Percentiles rank a stretch among this genome's conserved stretches.
These are phyloP conservation scores for Oreonectes daqikongensis DNA, from an alignment of 2,797 vertebrate species.

Conservation along the genomic window DNA sequence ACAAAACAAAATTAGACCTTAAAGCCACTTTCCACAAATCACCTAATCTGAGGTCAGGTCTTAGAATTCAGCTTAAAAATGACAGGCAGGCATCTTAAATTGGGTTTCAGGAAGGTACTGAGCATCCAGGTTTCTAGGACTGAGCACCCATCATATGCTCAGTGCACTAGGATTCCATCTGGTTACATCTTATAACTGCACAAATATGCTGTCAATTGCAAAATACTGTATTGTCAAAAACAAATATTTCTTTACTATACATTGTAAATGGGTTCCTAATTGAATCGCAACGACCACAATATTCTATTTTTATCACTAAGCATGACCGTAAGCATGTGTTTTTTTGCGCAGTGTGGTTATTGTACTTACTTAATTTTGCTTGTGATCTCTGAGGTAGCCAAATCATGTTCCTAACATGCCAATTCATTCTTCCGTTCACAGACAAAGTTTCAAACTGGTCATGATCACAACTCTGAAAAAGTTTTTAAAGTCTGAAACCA, in stretches of 20 bases:
- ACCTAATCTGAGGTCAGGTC: not conserved
- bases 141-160: not conserved
- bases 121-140: not conserved
- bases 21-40: not conserved
- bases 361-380: conserved; percentile 73
- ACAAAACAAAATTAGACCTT: not conserved
- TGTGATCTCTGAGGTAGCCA: conserved; percentile 66
- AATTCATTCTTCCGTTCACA: conserved; percentile 75
- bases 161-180: not conserved
- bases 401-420: conserved; percentile 76
- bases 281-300: conserved; percentile 7
- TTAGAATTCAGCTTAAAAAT: not conserved
- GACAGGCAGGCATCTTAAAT: not conserved
- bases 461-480: conserved; percentile 75
- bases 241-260: no score
- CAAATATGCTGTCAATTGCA: not conserved
- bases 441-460: conserved; percentile 67
- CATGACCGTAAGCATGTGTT: conserved; percentile 14
- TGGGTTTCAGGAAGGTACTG: not conserved
- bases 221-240: not conserved
- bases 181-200: not conserved
- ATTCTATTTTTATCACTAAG: conserved; percentile 12
- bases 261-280: not conserved
- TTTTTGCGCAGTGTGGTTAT: conserved; percentile 23
- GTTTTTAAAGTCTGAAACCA: conserved; percentile 76